Evolutionary conservation across 2,797 vertebrate species (phyloP).

Genomic region (Macropodus opercularis): DNA sequence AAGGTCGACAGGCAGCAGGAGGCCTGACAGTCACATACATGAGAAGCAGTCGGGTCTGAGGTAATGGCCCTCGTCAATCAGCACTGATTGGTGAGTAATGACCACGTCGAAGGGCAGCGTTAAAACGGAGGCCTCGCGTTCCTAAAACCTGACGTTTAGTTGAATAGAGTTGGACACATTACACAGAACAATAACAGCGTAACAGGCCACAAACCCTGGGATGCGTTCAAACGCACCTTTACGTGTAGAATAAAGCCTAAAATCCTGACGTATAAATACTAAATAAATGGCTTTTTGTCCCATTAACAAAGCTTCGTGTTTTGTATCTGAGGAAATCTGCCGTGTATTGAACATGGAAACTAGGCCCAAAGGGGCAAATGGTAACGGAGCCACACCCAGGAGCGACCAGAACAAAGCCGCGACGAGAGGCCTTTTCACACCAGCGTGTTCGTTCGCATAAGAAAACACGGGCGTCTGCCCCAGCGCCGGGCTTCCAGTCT

Average conservation of each 20-base stretch:
- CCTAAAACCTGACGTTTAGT: too few relatives aligned
- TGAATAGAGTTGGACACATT: too few relatives aligned
- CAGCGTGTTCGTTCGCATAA: slow-evolving; percentile 67
- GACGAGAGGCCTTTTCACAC: slow-evolving; percentile 67
- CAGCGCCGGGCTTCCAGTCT: too few relatives aligned
- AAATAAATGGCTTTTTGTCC: not conserved
- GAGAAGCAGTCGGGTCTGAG: slow-evolving; percentile 56
- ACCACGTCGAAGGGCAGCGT: slow-evolving; percentile 1
- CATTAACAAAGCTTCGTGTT: slow-evolving; percentile 9
- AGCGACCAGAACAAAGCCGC: slow-evolving; percentile 53
- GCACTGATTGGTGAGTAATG: slow-evolving; percentile 19
- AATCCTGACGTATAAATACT: not conserved
- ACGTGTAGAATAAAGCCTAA: not conserved
- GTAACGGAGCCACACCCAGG: slow-evolving; percentile 70
- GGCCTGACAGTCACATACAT: slow-evolving; percentile 20
- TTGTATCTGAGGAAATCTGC: slow-evolving; percentile 52
- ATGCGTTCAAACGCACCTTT: not conserved
- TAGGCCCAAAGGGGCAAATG: slow-evolving; percentile 69
- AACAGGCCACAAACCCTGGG: too few relatives aligned
- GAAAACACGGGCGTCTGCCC: too few relatives aligned
- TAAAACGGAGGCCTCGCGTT: too few relatives aligned
- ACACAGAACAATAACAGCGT: too few relatives aligned
- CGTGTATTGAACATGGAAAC: slow-evolving; percentile 65
- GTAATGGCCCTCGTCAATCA: slow-evolving; percentile 61
- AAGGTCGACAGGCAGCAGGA: slow-evolving; percentile 49